Conservation (phyloP, 2,113 vertebrate genomes). For the Tupaia chinensis region DNA sequence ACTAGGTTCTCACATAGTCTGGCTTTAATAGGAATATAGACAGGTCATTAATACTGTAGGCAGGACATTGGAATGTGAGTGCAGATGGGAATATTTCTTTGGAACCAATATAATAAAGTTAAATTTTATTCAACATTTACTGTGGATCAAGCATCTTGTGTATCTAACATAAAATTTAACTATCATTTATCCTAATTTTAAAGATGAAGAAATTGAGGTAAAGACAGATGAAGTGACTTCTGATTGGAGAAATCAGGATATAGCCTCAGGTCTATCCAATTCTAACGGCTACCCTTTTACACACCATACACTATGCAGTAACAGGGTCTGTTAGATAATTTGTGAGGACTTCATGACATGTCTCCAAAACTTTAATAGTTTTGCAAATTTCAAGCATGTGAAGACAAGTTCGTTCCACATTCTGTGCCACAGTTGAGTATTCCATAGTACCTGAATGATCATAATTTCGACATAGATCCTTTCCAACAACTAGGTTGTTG, state of each 20-base stretch:
- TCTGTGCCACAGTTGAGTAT: constrained; percentile 25
- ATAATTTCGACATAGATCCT: background rate
- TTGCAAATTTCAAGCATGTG: constrained; percentile 51
- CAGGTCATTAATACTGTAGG: background rate
- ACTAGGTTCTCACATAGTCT: background rate
- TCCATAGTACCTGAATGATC: constrained; percentile 7
- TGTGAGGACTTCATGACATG: background rate
- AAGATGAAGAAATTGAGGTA: background rate
- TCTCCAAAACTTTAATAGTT: constrained; percentile 15
- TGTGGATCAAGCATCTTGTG: background rate
- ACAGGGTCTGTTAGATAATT: background rate
- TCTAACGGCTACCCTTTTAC: background rate
- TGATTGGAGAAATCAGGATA: background rate
- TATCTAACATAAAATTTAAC: background rate
- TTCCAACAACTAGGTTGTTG: background rate
- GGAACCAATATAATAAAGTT: background rate
- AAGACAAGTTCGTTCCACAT: background rate
- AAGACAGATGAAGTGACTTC: background rate
- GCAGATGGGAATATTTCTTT: background rate
- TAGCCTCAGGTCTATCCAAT: background rate
- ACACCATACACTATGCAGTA: background rate
- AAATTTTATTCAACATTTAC: background rate
- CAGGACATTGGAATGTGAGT: background rate
- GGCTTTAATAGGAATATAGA: background rate
- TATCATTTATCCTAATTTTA: background rate